Base-by-base conservation (phyloP, 2,888 invertebrate species). In the Acrobasis consociella region DNA sequence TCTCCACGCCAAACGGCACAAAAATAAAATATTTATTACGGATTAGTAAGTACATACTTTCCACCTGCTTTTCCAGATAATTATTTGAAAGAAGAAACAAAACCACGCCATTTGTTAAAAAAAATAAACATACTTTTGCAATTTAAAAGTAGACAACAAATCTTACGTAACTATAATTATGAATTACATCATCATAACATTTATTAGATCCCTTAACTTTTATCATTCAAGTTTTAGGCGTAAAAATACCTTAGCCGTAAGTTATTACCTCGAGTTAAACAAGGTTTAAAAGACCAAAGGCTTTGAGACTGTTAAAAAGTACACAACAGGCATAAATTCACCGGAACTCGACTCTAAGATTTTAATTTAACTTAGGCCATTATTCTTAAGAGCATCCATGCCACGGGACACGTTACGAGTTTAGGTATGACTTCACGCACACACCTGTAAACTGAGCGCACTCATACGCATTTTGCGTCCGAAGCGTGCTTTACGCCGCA, bases 331-430 rank as follows among this genome's bases (percentile, higher is more conserved):
- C 85, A 86, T 89, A 90, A 89, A 89, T 88, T 84, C 77, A 69
- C 71, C 67, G 69, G 74, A 69, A 68, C 69, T 74, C 71, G 71
- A 70, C 70, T 73, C 79, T 78, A 84, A 87, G 87, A 85, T 89
- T 91, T 91, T 91, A 91, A 91, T 91, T 91, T 90, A 91, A 91
- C 83, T 91, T 91, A 62, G 72, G 71, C 85, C 87, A 89, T 91
- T 88, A 79, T 85, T 91, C 89, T 90, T n/a, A n/a, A n/a, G n/a
- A n/a, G n/a, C n/a, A n/a, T n/a, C n/a, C n/a, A n/a, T n/a, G n/a
- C n/a, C n/a, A n/a, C n/a, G n/a, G n/a, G n/a, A n/a, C n/a, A n/a
- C n/a, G n/a, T n/a, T n/a, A n/a, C n/a, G n/a, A n/a, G n/a, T n/a
- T n/a, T n/a, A n/a, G n/a, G n/a, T n/a, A n/a, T n/a, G n/a, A n/a